Evolutionary conservation across 1,140 invertebrate species (phyloP).

Genomic region (Cryptotermes secundus): DNA sequence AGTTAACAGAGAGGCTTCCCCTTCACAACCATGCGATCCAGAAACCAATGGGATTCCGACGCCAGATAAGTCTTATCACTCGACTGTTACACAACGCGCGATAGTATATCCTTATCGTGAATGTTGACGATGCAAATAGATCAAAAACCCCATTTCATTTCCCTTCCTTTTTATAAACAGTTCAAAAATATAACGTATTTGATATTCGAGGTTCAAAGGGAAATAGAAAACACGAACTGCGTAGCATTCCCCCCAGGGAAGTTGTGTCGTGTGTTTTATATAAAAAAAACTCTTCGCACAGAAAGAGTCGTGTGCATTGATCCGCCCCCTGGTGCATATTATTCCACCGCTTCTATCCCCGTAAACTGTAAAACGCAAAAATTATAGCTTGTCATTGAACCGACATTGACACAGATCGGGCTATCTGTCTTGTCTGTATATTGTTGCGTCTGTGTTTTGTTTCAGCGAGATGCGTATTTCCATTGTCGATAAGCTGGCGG

Average conservation of each 20-base stretch:
- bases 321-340: background rate
- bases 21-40: too few species aligned
- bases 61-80: too few species aligned
- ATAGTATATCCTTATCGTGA: too few species aligned
- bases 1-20: too few species aligned
- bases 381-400: constrained; percentile 29
- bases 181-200: background rate
- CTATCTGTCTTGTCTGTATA: constrained; percentile 30
- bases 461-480: constrained; percentile 23
- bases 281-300: background rate
- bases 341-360: constrained; percentile 4
- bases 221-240: background rate
- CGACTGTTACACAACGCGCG: too few species aligned
- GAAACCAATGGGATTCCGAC: too few species aligned
- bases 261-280: too few species aligned
- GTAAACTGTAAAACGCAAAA: constrained; percentile 25
- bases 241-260: too few species aligned
- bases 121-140: too few species aligned
- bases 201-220: background rate
- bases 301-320: background rate
- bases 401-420: constrained; percentile 25
- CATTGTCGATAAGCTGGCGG: constrained; percentile 3
- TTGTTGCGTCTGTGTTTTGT: constrained; percentile 30
- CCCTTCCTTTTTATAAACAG: too few species aligned
- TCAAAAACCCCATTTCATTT: too few species aligned